Evolutionary conservation across 2,113 vertebrate genomes (phyloP).

Genomic region (Phyllostomus discolor): DNA sequence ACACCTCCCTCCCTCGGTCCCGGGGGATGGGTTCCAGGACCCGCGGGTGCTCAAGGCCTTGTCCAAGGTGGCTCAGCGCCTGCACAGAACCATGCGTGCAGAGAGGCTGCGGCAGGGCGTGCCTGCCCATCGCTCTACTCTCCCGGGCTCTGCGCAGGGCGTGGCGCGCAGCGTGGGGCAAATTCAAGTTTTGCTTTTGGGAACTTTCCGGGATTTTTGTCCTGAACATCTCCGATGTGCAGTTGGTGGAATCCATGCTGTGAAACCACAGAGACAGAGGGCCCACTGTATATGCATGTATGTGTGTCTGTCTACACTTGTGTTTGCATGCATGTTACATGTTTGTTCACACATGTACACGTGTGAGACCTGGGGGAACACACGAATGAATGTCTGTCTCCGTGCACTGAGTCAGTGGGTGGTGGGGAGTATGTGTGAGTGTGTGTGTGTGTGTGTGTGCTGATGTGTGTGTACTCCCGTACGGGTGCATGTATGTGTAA

Average conservation of each 20-base stretch:
- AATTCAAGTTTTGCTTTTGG: not conserved
- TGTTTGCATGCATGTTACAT: not conserved
- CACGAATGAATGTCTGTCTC: rapidly evolving
- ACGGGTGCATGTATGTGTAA: not conserved
- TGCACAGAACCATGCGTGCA: not conserved
- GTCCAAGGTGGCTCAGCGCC: rapidly evolving
- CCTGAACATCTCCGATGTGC: not conserved
- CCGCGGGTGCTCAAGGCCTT: not conserved
- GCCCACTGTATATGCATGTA: rapidly evolving
- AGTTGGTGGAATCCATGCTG: not conserved
- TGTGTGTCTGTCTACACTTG: not conserved
- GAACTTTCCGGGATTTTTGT: not conserved
- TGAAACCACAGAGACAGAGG: not conserved
- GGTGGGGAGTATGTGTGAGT: too few relatives aligned
- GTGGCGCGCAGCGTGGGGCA: not conserved
- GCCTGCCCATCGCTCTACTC: not conserved
- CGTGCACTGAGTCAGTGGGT: not conserved
- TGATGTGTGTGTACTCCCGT: not conserved
- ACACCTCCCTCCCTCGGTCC: too few relatives aligned
- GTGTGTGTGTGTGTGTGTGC: not conserved
- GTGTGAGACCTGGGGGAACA: too few relatives aligned
- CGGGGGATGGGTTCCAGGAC: not conserved
- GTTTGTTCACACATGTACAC: not conserved
- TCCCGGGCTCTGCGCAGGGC: rapidly evolving
- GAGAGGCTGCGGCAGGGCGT: not conserved